A percentile compares a stretch with the other conserved stretches of the same genome.
Conservation (phyloP, 2,888 invertebrate genomes). For the Epinotia demarniana region DNA sequence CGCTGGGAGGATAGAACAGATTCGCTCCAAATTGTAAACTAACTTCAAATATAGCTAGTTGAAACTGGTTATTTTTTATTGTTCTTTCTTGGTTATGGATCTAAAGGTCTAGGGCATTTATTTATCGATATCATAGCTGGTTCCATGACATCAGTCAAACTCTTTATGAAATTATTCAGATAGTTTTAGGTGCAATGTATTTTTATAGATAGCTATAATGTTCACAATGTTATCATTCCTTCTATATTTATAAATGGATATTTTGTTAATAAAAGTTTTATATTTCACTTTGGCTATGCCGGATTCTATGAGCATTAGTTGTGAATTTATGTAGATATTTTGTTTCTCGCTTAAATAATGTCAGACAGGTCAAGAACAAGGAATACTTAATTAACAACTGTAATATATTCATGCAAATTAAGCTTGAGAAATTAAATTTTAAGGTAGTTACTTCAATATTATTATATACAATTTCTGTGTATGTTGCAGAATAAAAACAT, state of each 20-base stretch:
- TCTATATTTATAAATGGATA: constrained; percentile 43
- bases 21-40: constrained; percentile 90
- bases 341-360: neutral
- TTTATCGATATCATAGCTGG: constrained; percentile 8
- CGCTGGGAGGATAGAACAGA: constrained; percentile 88
- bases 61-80: constrained; percentile 42
- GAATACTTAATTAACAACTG: constrained; percentile 5
- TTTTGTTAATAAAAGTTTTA: constrained; percentile 45
- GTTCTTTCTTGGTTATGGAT: constrained; percentile 60
- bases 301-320: constrained; percentile 17
- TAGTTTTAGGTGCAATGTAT: constrained; percentile 40
- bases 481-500: too few relatives aligned
- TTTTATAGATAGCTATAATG: constrained; percentile 35
- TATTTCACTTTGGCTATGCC: constrained; percentile 6
- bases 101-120: constrained; percentile 63
- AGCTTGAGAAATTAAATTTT: too few relatives aligned
- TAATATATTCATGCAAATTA: constrained; percentile 13
- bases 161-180: constrained; percentile 13
- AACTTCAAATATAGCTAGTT: constrained; percentile 37
- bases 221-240: constrained; percentile 43
- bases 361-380: neutral
- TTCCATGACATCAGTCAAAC: constrained; percentile 25
- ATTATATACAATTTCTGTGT: too few relatives aligned
- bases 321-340: neutral
- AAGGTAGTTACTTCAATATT: too few relatives aligned